Evolutionary conservation across 2,113 vertebrate species (phyloP), one percentile per base, ranked within the genome.

Genomic region (Macrotus californicus): DNA sequence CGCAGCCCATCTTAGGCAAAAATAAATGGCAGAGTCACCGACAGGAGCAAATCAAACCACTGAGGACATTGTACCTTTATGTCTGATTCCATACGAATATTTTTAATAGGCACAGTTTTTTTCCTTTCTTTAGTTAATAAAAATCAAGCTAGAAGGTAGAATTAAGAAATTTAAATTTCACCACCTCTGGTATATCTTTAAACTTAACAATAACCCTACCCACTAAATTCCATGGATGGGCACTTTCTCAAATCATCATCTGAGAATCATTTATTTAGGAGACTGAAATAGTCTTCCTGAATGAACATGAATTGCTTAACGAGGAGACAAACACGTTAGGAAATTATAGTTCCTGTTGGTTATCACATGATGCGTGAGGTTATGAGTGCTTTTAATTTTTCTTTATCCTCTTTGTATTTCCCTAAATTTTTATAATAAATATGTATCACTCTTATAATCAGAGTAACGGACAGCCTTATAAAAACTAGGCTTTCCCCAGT

Each of bases 101-200:
- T 95, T 83, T 24, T 41, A 94, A 80, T 21, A 93, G 12, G 2
- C 2, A 69, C 4, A 87, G 72, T 77, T 69, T 80, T 80, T 39
- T 95, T 91, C 12, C 24, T 94, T 94, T 92, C 64, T 94, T 72
- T 36, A 72, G 59, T 70, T 61, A 92, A 88, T 73, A 87, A 93
- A 86, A 50, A 48, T 43, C 46, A 93, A 95, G 69, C 29, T 77
- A 36, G 16, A 59, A 13, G 64, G 70, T 66, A 94, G 79, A 91
- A 89, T 64, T 73, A 77, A 82, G 83, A 89, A 75, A 92, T 34
- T 31, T 81, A 72, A 75, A 80, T 94, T 43, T 93, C 6, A 93
- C 36, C 41, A 81, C 82, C 29, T 83, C 73, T 48, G 75, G 69
- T n/a, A 84, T 9, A 64, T 61, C 26, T 94, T 96, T 88, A 83